Conservation (phyloP, 1,140 invertebrate genomes). For the Contarinia nasturtii region DNA sequence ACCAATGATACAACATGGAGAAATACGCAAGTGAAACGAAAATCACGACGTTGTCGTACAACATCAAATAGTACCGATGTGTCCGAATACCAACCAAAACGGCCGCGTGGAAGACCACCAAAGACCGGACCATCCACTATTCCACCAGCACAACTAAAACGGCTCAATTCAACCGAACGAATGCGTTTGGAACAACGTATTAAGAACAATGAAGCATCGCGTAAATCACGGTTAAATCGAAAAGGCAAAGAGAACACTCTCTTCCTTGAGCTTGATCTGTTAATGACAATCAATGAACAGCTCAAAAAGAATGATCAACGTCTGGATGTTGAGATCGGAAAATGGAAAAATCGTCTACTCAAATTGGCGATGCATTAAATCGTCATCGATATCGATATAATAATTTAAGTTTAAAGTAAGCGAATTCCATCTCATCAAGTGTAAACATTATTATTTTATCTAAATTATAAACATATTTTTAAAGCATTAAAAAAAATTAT, state of each 20-base stretch:
- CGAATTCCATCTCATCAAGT: too few relatives aligned
- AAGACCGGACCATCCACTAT: conserved; percentile 9
- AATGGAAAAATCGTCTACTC: too few relatives aligned
- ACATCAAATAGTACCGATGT: background rate
- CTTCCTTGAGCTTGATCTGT: background rate
- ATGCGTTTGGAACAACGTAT: conserved; percentile 44
- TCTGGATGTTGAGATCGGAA: too few relatives aligned
- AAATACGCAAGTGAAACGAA: background rate
- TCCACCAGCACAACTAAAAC: conserved; percentile 14
- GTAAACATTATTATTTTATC: too few relatives aligned
- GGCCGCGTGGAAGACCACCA: conserved; percentile 12
- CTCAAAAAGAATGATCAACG: too few relatives aligned
- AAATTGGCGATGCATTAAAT: too few relatives aligned
- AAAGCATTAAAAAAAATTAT: too few relatives aligned
- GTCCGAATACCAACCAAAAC: background rate
- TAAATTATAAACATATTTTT: too few relatives aligned
- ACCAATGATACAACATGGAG: background rate
- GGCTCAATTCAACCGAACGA: conserved; percentile 14
- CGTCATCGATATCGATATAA: too few relatives aligned
- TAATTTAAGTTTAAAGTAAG: too few relatives aligned
- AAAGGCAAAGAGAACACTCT: conserved; percentile 41
- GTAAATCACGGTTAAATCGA: conserved; percentile 46
- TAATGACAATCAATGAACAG: background rate
- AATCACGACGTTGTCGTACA: background rate
- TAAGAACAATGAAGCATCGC: conserved; percentile 58